Base-by-base conservation (phyloP, 2,888 invertebrate species). In the Mesoligia furuncula region DNA sequence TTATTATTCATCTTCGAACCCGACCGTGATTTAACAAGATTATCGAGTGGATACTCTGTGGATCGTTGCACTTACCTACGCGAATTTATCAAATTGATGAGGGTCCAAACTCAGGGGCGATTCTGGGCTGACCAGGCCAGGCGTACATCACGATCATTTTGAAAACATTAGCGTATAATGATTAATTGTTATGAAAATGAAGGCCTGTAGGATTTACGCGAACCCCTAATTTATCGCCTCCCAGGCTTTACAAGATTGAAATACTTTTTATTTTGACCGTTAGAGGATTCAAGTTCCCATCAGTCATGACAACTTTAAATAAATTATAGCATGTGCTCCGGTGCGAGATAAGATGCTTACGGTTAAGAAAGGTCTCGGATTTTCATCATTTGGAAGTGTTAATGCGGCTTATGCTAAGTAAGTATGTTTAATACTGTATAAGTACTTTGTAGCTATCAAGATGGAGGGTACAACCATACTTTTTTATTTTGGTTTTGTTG, bases 41-140 rank as follows among this genome's bases (percentile, higher is more conserved):
- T 90, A 88, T 87, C 85, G 73, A 73, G 84, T 77, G 82, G 80
- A 83, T 84, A 81, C 67, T 83, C 73, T 15, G 71, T 70, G 64
- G 70, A 72, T 57, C 77, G 81, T 81, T 89, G 88, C 86, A 88
- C 85, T 86, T 79, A 85, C 85, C 85, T 83, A 84, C 83, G 79
- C 69, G 84, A 89, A 91, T 90, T 90, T 90, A 92, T 92, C 90
- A 93, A 90, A 85, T 86, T 93, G 92, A 93, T 89, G 89, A 92
- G 91, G 93, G 92, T 92, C 69, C 39, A 51, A 73, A 45, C 71
- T 83, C 68, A 65, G 71, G 72, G 68, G 75, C 77, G 77, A 85
- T 72, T 80, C 70, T 76, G 73, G 81, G 66, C 67, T 71, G 66
- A 69, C 79, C 75, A 80, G 66, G 72, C 67, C 84, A 86, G 85